Base-by-base conservation (phyloP, 2,113 vertebrate genomes). In the Nymphicus hollandicus region DNA sequence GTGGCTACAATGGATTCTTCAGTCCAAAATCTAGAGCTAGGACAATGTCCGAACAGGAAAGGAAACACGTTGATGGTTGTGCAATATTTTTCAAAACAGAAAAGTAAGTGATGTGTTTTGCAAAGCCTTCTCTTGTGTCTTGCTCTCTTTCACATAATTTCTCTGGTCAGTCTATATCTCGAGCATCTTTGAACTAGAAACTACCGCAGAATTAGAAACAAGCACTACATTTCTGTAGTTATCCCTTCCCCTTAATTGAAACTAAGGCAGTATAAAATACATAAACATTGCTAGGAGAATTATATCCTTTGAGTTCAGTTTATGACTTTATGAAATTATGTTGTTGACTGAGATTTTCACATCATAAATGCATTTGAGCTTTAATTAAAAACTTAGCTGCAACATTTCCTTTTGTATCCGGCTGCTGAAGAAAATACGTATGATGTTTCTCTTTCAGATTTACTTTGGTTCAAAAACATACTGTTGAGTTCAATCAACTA, bases 401-500 rank as follows among this genome's bases (percentile, higher is more conserved):
- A 43, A 33, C 2, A 4, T 63, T 81, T 81, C 46, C 24, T 53
- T 27, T 84, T 90, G 44, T 63, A 43, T 89, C 28, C 86, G 37
- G n/a, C 74, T 94, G 55, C 89, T 95, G 80, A 53, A 58, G 81
- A 77, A n/a, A 7, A 0, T 2, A 3, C 2, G 2, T 11, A 12
- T 2, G 68, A 41, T 95, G 56, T 95, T 95, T 95, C 81, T 92
- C 50, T 97, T 97, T 82, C 97, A 99, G 99, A 98, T 99, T 99
- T 98, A 99, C 98, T 91, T 98, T 99, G 95, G 98, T 99, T 98
- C 99, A 99, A 96, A 99, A 99, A 95, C 99, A 99, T 97, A 99
- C 99, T 63, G 99, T 99, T 98, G 99, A 99, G 98, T 99, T 99
- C 97, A 99, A 99, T 98, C 99, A 99, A 96, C 98, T 99, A 96